A percentile compares a stretch with the other conserved stretches of the same genome.
Evolutionary conservation across 2,113 vertebrate species (phyloP).

Genomic region (Chrysemys picta): DNA sequence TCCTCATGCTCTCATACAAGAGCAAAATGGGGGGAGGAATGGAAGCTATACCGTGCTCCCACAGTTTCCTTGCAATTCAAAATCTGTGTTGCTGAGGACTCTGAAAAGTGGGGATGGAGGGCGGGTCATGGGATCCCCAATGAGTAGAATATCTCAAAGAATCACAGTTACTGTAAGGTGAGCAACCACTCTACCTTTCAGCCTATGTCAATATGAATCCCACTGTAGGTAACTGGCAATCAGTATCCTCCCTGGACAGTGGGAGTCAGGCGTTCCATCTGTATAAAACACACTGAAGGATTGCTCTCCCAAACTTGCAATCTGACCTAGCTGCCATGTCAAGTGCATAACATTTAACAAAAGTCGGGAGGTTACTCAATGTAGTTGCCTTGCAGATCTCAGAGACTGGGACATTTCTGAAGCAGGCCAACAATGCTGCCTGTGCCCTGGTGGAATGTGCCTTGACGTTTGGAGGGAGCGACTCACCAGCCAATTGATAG

Average conservation of each 20-base stretch:
- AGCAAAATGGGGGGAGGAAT: background rate
- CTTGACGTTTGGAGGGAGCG: background rate
- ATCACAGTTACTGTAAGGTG: rapidly evolving
- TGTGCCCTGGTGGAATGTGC: background rate
- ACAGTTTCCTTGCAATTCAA: background rate
- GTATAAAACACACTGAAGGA: background rate
- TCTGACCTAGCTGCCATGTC: background rate
- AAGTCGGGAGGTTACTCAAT: background rate
- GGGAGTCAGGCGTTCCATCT: background rate
- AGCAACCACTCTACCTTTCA: background rate
- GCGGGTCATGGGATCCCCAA: background rate
- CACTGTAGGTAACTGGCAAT: background rate
- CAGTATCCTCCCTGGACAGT: background rate
- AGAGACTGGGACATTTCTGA: background rate
- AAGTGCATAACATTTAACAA: background rate
- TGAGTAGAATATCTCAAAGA: background rate
- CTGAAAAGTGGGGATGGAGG: background rate
- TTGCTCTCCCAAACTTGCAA: background rate
- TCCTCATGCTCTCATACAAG: background rate
- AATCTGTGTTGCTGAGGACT: too few species aligned
- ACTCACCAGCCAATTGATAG: background rate
- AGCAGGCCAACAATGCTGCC: background rate
- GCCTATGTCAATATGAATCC: rapidly evolving
- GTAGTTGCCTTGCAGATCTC: background rate
- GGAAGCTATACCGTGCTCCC: background rate